phyloP scores from a whole-genome alignment of 1,140 invertebrate genomes.

The Choristoneura fumiferana region DNA sequence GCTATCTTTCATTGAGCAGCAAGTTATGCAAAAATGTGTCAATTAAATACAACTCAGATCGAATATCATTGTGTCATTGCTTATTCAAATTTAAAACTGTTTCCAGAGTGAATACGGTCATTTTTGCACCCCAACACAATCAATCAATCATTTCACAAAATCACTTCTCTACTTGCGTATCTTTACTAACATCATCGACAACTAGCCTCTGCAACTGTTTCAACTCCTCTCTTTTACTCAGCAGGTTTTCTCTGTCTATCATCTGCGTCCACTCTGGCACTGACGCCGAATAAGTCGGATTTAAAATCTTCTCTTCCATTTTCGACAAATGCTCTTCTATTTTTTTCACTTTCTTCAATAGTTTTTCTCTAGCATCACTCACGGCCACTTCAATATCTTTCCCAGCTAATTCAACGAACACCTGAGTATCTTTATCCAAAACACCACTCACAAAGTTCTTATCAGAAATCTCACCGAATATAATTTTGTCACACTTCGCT shows the following conservation, averaged over 20 bases:
- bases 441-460: conserved; percentile 41
- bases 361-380: conserved; percentile 41
- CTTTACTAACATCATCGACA: not conserved
- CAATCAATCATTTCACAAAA: too few species aligned
- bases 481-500: conserved; percentile 45
- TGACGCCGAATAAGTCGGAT: conserved; percentile 38
- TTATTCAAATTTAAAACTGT: too few species aligned
- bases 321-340: conserved; percentile 50
- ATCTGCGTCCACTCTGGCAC: conserved; percentile 42
- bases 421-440: conserved; percentile 51
- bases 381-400: conserved; percentile 43
- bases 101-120: too few species aligned
- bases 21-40: too few species aligned
- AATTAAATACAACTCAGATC: too few species aligned
- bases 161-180: not conserved
- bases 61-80: too few species aligned
- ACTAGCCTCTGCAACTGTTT: conserved; percentile 40
- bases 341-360: conserved; percentile 56
- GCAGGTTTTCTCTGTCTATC: conserved; percentile 46
- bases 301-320: conserved; percentile 47
- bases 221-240: conserved; percentile 53
- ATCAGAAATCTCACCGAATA: conserved; percentile 30
- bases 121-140: too few species aligned
- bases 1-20: too few species aligned
- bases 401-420: conserved; percentile 45